These are phyloP conservation scores for Notodonta dromedarius DNA, from an alignment of 2,888 invertebrate genomes.

Conservation along the genomic window DNA sequence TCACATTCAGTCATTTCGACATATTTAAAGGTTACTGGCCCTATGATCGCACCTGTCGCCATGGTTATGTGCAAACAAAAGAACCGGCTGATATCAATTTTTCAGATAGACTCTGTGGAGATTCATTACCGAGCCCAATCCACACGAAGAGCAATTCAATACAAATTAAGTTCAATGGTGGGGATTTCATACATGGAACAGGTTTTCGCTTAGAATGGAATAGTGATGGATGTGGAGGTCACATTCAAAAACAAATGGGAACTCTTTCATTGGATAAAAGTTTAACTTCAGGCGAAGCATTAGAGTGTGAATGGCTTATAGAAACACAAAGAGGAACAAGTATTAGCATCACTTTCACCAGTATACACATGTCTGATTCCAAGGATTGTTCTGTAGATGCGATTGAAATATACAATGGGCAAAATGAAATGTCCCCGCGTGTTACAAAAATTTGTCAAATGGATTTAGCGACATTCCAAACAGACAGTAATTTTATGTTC, in stretches of 20 bases:
- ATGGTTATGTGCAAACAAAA: constrained; percentile 85
- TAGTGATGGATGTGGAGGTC: constrained; percentile 90
- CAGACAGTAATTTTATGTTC: constrained; percentile 88
- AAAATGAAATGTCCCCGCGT: constrained; percentile 81
- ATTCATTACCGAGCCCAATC: constrained; percentile 76
- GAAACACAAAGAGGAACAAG: constrained; percentile 86
- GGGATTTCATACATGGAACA: constrained; percentile 74
- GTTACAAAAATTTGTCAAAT: constrained; percentile 86
- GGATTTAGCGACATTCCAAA: constrained; percentile 73
- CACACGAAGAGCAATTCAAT: constrained; percentile 84
- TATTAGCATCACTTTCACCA: constrained; percentile 86
- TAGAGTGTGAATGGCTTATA: constrained; percentile 91
- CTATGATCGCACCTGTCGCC: constrained; percentile 66
- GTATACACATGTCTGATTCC: constrained; percentile 85
- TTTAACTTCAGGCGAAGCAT: constrained; percentile 78
- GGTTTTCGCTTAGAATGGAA: constrained; percentile 95
- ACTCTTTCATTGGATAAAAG: constrained; percentile 87
- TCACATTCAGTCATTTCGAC: constrained; percentile 92
- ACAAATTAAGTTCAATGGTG: constrained; percentile 87
- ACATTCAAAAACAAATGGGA: constrained; percentile 82
- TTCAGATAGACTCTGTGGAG: constrained; percentile 76
- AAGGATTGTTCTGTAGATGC: constrained; percentile 86
- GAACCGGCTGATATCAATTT: constrained; percentile 64
- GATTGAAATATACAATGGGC: constrained; percentile 88
- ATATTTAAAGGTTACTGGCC: constrained; percentile 33